Conservation (phyloP, 1,140 invertebrate genomes). For the Drosophila mojavensis region DNA sequence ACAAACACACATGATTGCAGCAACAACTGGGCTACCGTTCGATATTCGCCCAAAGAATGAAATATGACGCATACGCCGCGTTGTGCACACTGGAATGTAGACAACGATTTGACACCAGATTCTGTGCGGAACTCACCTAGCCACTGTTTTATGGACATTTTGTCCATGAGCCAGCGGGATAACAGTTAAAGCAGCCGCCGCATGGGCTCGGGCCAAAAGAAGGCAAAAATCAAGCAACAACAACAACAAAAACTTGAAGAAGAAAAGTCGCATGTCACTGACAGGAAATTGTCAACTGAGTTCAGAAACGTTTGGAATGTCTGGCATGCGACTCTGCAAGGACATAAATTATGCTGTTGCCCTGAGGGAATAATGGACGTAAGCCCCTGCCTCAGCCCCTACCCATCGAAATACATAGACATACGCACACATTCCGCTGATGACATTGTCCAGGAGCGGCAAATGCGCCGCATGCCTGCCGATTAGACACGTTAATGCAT, state of each 20-base stretch:
- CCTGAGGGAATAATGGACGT: conserved; percentile 69
- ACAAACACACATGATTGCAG: neutral
- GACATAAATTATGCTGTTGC: conserved; percentile 72
- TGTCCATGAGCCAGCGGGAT: conserved; percentile 63
- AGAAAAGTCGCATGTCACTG: conserved; percentile 53
- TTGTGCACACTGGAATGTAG: conserved; percentile 41
- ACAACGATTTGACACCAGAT: conserved; percentile 60
- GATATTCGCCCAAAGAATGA: neutral
- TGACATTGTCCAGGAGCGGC: conserved; percentile 19
- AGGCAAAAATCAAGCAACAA: neutral
- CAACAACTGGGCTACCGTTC: neutral
- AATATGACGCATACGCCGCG: conserved; percentile 54
- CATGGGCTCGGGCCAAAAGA: too few species aligned
- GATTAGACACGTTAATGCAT: conserved; percentile 80
- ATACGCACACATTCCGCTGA: neutral
- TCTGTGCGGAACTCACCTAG: conserved; percentile 6
- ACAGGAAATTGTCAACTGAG: conserved; percentile 69
- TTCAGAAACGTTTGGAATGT: conserved; percentile 25
- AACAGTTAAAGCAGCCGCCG: conserved; percentile 50
- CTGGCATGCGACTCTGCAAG: conserved; percentile 49
- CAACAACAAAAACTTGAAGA: neutral
- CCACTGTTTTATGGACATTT: conserved; percentile 32
- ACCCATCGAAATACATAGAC: neutral
- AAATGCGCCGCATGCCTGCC: conserved; percentile 57
- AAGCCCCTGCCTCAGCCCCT: neutral